Conservation (phyloP, 2,113 vertebrate species). For the Channa maculata region DNA sequence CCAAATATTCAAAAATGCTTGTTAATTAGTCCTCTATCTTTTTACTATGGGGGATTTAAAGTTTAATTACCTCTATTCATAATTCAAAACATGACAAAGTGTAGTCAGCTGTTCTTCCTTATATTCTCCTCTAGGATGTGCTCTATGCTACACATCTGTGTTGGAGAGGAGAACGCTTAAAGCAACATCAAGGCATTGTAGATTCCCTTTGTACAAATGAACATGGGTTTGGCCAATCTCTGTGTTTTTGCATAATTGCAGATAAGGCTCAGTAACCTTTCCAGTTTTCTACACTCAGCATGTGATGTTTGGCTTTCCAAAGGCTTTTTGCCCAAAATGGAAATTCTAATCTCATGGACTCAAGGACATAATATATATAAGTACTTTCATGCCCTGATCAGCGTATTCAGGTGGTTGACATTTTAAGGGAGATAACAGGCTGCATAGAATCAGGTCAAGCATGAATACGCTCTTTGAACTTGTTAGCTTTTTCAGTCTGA, state of each 20-base stretch:
- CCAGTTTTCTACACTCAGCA: conserved; percentile 71
- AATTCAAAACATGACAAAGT: conserved; percentile 62
- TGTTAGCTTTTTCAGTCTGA: conserved; percentile 24
- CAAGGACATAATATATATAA: conserved; percentile 76
- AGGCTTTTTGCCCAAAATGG: conserved; percentile 63
- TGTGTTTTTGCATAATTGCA: conserved; percentile 79
- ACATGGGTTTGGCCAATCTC: conserved; percentile 55
- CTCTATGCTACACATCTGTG: conserved; percentile 51
- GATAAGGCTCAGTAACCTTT: conserved; percentile 81
- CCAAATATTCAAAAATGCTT: conserved; percentile 29
- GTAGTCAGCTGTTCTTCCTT: conserved; percentile 66
- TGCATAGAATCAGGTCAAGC: conserved; percentile 68
- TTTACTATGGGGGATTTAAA: conserved; percentile 63
- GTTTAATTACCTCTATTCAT: conserved; percentile 70
- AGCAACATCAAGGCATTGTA: conserved; percentile 67
- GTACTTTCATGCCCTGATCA: conserved; percentile 77
- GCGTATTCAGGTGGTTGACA: conserved; percentile 77
- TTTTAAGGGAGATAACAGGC: conserved; percentile 73
- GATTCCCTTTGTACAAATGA: conserved; percentile 66
- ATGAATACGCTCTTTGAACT: conserved; percentile 59
- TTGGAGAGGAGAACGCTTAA: conserved; percentile 29
- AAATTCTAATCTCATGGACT: conserved; percentile 75
- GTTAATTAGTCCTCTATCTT: conserved; percentile 56
- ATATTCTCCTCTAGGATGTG: conserved; percentile 70
- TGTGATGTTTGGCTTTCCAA: conserved; percentile 67